Conservation (phyloP, 2,888 invertebrate species). For the Ashinkailepas kermadecensis region DNA sequence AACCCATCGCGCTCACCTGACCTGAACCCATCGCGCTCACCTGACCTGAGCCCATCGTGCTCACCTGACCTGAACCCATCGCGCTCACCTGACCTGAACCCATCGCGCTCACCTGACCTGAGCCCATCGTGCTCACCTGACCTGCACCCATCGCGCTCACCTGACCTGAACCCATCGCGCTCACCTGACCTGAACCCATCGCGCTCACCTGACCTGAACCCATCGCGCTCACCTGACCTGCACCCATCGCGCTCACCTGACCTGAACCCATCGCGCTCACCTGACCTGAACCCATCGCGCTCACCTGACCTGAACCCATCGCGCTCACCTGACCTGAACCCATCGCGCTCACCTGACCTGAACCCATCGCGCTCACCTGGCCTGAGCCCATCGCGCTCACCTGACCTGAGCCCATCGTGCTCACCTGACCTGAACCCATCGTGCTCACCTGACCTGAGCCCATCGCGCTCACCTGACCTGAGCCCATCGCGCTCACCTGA, state of each 20-base stretch:
- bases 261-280: too few species aligned
- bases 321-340: constrained; percentile 39
- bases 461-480: constrained; percentile 39
- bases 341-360: constrained; percentile 39
- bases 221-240: constrained; percentile 39
- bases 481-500: constrained; percentile 39
- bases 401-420: constrained; percentile 39
- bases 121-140: constrained; percentile 39
- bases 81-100: constrained; percentile 39
- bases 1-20: constrained; percentile 39
- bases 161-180: constrained; percentile 39
- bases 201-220: constrained; percentile 39
- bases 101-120: constrained; percentile 39
- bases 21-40: too few species aligned
- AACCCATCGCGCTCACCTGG: constrained; percentile 39
- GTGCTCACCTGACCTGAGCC: constrained; percentile 39
- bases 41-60: constrained; percentile 39
- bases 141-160: too few species aligned
- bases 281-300: constrained; percentile 39
- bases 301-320: constrained; percentile 39
- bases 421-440: constrained; percentile 39
- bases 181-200: constrained; percentile 39
- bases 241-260: constrained; percentile 39
- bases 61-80: constrained; percentile 39
- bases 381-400: too few species aligned